Evolutionary conservation across 2,113 vertebrate genomes (phyloP).

Genomic region (Carettochelys insculpta): DNA sequence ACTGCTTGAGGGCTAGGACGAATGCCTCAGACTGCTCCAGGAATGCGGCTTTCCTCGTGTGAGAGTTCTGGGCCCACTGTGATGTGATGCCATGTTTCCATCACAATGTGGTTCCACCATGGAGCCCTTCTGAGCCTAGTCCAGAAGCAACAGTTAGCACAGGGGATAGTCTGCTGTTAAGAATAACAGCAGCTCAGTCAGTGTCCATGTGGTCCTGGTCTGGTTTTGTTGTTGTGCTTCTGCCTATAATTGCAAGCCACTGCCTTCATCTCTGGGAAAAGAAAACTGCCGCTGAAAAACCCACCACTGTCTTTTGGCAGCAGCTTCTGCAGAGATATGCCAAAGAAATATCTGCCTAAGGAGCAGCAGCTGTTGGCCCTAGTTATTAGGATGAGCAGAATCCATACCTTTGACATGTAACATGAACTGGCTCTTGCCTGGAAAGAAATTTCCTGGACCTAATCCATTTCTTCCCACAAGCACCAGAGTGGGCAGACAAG

Average conservation of each 20-base stretch:
- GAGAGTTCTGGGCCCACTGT: neutral
- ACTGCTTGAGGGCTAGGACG: neutral
- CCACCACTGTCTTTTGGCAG: neutral
- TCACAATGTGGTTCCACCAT: neutral
- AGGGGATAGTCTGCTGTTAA: neutral
- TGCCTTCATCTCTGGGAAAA: neutral
- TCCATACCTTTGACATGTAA: no score
- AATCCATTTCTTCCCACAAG: no score
- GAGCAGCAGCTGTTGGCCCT: no score
- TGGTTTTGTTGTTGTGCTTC: neutral
- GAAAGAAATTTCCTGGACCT: no score
- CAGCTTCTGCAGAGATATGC: neutral
- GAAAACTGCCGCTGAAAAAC: neutral
- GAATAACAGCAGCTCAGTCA: fast-evolving
- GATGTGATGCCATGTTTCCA: neutral
- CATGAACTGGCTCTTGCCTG: no score
- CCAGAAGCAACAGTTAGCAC: neutral
- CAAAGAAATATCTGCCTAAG: neutral
- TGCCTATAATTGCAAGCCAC: neutral
- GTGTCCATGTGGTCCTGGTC: neutral
- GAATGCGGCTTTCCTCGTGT: neutral
- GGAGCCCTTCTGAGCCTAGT: neutral
- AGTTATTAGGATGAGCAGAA: no score
- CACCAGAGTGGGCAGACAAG: neutral
- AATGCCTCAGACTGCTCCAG: neutral